Conservation (phyloP, 2,797 vertebrate genomes). For the Clarias pachynema region DNA sequence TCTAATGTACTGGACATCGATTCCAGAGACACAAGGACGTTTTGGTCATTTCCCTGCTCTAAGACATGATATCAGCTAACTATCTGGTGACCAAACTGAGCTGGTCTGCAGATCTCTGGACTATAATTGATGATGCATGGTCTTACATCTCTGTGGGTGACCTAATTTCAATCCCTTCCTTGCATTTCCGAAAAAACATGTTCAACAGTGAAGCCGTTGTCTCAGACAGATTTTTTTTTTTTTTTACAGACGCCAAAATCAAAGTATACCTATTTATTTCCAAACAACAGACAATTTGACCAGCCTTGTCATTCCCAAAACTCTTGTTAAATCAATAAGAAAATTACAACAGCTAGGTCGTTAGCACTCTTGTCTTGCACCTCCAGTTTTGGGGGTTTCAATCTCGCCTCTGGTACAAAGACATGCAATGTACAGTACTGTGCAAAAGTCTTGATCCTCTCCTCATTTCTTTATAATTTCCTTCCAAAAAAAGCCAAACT, state of each 20-base stretch:
- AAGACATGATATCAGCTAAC: slow-evolving; percentile 18
- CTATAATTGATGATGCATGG: not conserved
- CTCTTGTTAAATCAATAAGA: not conserved
- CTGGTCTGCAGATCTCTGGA: not conserved
- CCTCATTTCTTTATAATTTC: too few relatives aligned
- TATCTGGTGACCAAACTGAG: not conserved
- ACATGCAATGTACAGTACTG: too few relatives aligned
- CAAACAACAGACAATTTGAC: not conserved
- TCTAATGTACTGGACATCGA: slow-evolving; percentile 1
- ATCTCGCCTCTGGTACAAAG: too few relatives aligned
- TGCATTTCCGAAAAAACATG: not conserved
- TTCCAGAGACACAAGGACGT: slow-evolving; percentile 9
- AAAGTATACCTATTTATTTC: not conserved
- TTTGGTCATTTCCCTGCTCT: slow-evolving; percentile 14
- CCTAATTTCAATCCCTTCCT: slow-evolving; percentile 3
- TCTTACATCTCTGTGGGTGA: not conserved
- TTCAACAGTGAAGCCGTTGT: not conserved
- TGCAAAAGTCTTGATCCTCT: too few relatives aligned
- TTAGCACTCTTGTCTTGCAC: too few relatives aligned
- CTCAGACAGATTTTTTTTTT: not conserved
- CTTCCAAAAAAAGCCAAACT: too few relatives aligned
- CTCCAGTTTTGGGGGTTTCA: too few relatives aligned
- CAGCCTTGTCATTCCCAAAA: not conserved
- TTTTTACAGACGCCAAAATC: not conserved
- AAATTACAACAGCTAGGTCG: too few relatives aligned